phyloP scores from a whole-genome alignment of 1,140 invertebrate species.

The Vanessa atalanta region DNA sequence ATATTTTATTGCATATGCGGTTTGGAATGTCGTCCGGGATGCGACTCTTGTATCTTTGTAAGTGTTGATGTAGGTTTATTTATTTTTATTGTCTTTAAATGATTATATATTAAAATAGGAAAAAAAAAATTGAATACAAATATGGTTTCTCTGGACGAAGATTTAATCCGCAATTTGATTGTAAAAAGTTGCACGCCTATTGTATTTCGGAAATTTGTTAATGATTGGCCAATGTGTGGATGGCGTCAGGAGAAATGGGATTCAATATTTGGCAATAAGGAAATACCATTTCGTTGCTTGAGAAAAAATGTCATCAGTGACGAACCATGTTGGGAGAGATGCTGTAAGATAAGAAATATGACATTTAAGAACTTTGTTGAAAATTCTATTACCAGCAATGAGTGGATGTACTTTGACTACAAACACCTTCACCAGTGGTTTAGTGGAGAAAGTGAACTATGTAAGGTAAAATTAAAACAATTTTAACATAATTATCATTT shows the following conservation, averaged over 20 bases:
- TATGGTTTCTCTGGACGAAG: slow-evolving; percentile 44
- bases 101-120: not conserved
- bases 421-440: slow-evolving; percentile 90
- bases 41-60: not conserved
- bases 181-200: slow-evolving; percentile 55
- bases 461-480: slow-evolving; percentile 71
- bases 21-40: not conserved
- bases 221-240: slow-evolving; percentile 65
- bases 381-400: slow-evolving; percentile 54
- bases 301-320: slow-evolving; percentile 65
- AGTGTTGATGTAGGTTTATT: not conserved
- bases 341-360: slow-evolving; percentile 80
- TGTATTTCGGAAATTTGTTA: slow-evolving; percentile 58
- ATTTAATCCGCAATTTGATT: slow-evolving; percentile 54
- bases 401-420: slow-evolving; percentile 93
- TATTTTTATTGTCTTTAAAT: not conserved
- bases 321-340: slow-evolving; percentile 89
- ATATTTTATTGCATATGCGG: slow-evolving; percentile 9
- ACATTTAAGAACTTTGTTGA: slow-evolving; percentile 85
- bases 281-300: slow-evolving; percentile 75
- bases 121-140: not conserved
- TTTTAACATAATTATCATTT: slow-evolving; percentile 1
- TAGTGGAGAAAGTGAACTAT: slow-evolving; percentile 82
- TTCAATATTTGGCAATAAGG: slow-evolving; percentile 68
- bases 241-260: slow-evolving; percentile 79